Evolutionary conservation across 2,888 invertebrate species (phyloP).

Genomic region (Empis livida): DNA sequence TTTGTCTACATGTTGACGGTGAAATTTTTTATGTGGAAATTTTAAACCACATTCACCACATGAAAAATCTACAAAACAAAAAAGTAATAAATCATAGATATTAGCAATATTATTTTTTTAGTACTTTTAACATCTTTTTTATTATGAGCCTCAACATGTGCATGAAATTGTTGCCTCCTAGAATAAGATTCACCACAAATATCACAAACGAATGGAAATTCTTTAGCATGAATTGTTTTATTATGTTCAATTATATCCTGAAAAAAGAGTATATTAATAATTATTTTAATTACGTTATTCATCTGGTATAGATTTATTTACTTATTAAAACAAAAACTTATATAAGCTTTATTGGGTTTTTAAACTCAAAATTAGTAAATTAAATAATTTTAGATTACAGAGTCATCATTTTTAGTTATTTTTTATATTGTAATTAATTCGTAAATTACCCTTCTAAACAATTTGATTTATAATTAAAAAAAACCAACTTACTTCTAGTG

Average conservation of each 20-base stretch:
- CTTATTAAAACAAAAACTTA: too few relatives aligned
- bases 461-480: too few relatives aligned
- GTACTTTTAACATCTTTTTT: constrained; percentile 25
- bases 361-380: too few relatives aligned
- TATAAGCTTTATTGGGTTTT: too few relatives aligned
- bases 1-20: constrained; percentile 32
- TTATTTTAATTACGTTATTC: not conserved
- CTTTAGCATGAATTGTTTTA: constrained; percentile 31
- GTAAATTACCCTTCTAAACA: too few relatives aligned
- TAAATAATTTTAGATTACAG: too few relatives aligned
- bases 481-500: constrained; percentile 25
- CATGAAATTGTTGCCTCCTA: constrained; percentile 34
- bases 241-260: constrained; percentile 35
- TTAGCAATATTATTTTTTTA: not conserved
- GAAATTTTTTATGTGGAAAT: constrained; percentile 31
- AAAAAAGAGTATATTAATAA: constrained; percentile 1
- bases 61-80: constrained; percentile 22
- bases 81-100: too few relatives aligned
- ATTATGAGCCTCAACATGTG: constrained; percentile 35
- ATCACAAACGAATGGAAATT: constrained; percentile 35
- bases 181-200: constrained; percentile 36
- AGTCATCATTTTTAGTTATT: too few relatives aligned
- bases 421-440: too few relatives aligned
- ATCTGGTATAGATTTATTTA: too few relatives aligned
- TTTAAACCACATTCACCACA: constrained; percentile 33